These are phyloP conservation scores for Drosophila merina DNA, from an alignment of 2,888 invertebrate genomes.

Conservation along the genomic window DNA sequence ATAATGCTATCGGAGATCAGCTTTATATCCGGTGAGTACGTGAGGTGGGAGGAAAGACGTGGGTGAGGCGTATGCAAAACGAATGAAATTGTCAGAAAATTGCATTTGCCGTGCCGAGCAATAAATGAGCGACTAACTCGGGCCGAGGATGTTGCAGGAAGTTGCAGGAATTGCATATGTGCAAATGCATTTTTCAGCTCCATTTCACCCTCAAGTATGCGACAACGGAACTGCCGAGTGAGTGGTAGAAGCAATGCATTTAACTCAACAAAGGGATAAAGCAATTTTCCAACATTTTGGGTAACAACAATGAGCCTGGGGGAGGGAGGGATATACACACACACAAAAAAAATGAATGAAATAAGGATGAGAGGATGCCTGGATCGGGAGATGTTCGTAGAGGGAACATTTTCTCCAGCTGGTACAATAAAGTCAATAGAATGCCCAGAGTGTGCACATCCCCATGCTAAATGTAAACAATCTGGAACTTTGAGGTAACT, in stretches of 20 bases:
- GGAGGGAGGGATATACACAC: slow-evolving; percentile 21
- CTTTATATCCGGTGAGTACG: slow-evolving; percentile 89
- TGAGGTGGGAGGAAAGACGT: background rate
- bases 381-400: slow-evolving; percentile 14
- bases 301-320: slow-evolving; percentile 68
- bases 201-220: slow-evolving; percentile 82
- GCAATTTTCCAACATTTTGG: slow-evolving; percentile 76
- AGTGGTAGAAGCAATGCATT: slow-evolving; percentile 60
- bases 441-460: slow-evolving; percentile 47
- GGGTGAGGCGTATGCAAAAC: background rate
- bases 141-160: slow-evolving; percentile 4
- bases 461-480: slow-evolving; percentile 57
- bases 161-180: slow-evolving; percentile 31
- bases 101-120: slow-evolving; percentile 51
- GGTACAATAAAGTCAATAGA: slow-evolving; percentile 64
- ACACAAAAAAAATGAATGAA: background rate
- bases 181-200: slow-evolving; percentile 82
- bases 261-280: slow-evolving; percentile 50
- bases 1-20: slow-evolving; percentile 93
- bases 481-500: slow-evolving; percentile 54
- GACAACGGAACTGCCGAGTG: slow-evolving; percentile 32
- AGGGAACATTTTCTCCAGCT: slow-evolving; percentile 16
- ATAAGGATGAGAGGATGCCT: background rate
- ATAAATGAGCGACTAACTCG: slow-evolving; percentile 36
- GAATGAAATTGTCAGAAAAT: slow-evolving; percentile 58